Evolutionary conservation across 1,140 invertebrate genomes (phyloP), one percentile per base, ranked within the genome.

Genomic region (Stegodyphus mimosarum): DNA sequence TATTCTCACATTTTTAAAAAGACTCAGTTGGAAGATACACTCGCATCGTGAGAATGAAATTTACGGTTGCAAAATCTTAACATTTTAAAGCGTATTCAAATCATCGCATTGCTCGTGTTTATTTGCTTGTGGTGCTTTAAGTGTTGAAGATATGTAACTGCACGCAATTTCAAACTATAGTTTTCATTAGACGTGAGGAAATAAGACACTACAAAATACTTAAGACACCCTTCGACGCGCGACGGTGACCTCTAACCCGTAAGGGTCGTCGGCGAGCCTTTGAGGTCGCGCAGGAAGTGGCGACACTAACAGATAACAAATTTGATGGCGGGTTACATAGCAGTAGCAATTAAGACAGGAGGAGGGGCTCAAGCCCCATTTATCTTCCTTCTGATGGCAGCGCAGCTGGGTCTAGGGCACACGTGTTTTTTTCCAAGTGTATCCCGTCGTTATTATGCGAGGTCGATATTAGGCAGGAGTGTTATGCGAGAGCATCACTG

Each of bases 311-410:
- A 80, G 78, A 80, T 80, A 80, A 80, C 78, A 80, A 80, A 80
- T 80, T 80, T 80, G 78, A 72, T 80, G 78, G 78, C 67, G 78
- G 66, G 67, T 80, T 72, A 72, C 78, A 78, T 78, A 80, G 78
- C 78, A 69, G 78, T 66, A 74, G 80, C 71, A 83, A 83, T 83
- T 83, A 83, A 73, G 71, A 74, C 80, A 74, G 67, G 70, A 33
- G 80, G 80, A 73, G 80, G 80, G 53, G 80, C 48, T 51, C 53
- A 50, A 67, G 55, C 9, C 71, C 55, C 80, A 83, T 83, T 74
- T 53, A 83, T 83, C 80, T 83, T 83, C 55, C 18, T 73, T 53
- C n/a, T 70, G 80, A 72, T 80, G 78, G 78, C 78, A 80, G 80
- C 63, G 48, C 80, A 83, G 80, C 80, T 83, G 80, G 80, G 69